Evolutionary conservation across 1,140 invertebrate genomes (phyloP).

Genomic region (Anastrepha ludens): DNA sequence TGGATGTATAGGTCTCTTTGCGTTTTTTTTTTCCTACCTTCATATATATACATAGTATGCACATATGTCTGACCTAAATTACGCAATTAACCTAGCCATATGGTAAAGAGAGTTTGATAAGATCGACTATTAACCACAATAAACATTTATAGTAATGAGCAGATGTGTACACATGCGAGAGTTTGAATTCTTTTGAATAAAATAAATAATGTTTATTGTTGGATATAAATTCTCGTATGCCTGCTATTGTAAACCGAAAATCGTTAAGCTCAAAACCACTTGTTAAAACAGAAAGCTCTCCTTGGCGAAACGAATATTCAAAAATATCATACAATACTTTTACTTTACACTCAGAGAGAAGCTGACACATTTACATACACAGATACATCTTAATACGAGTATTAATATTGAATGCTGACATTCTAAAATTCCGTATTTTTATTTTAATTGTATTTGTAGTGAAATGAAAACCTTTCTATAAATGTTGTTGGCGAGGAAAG

Average conservation of each 20-base stretch:
- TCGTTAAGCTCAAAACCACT: neutral
- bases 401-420: too few relatives aligned
- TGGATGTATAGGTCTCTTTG: too few relatives aligned
- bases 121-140: neutral
- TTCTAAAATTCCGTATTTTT: neutral
- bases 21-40: too few relatives aligned
- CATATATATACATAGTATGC: too few relatives aligned
- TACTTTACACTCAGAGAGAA: too few relatives aligned
- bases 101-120: neutral
- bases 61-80: too few relatives aligned
- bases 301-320: neutral
- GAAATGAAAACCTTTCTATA: conserved; percentile 35
- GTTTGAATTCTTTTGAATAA: too few relatives aligned
- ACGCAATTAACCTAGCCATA: neutral
- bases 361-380: too few relatives aligned
- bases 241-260: neutral
- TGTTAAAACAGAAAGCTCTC: neutral
- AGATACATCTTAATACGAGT: too few relatives aligned
- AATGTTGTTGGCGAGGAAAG: conserved; percentile 37
- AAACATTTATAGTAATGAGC: neutral
- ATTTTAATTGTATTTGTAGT: neutral
- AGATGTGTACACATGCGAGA: too few relatives aligned
- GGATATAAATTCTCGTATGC: too few relatives aligned
- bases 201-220: too few relatives aligned
- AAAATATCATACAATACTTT: neutral